Base-by-base conservation (phyloP, 2,113 vertebrate genomes). In the Salminus brasiliensis region DNA sequence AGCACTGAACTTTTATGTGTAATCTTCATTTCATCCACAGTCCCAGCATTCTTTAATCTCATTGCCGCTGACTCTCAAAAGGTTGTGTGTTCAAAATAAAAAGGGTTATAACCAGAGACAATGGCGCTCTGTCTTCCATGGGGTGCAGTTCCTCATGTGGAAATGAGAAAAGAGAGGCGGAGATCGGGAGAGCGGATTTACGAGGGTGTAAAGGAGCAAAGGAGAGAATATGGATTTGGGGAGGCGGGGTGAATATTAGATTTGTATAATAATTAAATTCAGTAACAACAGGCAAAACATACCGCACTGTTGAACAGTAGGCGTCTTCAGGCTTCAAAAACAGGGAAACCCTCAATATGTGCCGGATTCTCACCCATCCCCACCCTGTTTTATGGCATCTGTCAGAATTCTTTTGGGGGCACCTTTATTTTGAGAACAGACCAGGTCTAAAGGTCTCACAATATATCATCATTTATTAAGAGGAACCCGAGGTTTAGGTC, bases 51-150 rank as follows among this genome's bases (percentile, higher is more conserved):
- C 27, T 52, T 62, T 65, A 49, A 32, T 65, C 69, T 16, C 5
- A 55, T 43, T 55, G 59, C 43, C 52, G 27, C 27, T 1, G 11
- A 7, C n/a, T 23, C 57, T 62, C 34, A 59, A 68, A 66, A 81
- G 82, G 39, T 67, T 83, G 53, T n/a, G 43, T 39, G 74, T 43
- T 63, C 57, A 65, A 65, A 77, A 72, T 41, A 55, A 60, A 52
- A 62, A 18, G 34, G 60, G 69, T 41, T 63, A 55, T 53, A 27
- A 70, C 52, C 15, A 2, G 13, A 65, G 41, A 84, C 79, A 84
- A 78, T 65, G 66, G 30, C n/a, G 57, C 66, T 10, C 66, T 81
- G 78, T 78, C 49, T 74, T n/a, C n/a, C 18, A 32, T n/a, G 30
- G 21, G 53, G 43, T 18, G 18, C 30, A 45, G 36, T 27, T 18